These are phyloP conservation scores for Bombus sylvicola DNA, from an alignment of 1,140 invertebrate species.

Conservation along the genomic window DNA sequence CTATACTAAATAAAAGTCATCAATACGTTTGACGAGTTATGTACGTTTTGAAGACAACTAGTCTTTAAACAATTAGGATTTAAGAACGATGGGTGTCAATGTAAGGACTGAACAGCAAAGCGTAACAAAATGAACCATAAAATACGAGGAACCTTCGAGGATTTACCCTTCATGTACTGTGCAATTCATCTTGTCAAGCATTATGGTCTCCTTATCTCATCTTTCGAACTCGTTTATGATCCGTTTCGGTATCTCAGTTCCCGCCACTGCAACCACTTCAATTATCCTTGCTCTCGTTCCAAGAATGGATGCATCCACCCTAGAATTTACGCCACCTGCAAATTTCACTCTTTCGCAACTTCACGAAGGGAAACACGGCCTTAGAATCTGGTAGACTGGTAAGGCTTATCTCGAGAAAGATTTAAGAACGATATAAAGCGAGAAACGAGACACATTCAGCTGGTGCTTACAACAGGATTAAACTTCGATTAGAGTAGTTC, in stretches of 20 bases:
- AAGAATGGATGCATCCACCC: constrained; percentile 49
- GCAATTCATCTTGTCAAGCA: constrained; percentile 58
- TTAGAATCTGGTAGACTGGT: constrained; percentile 1
- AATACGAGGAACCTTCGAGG: constrained; percentile 55
- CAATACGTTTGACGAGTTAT: not conserved
- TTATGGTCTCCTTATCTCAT: constrained; percentile 65
- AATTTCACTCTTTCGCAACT: constrained; percentile 39
- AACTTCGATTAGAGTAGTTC: not conserved
- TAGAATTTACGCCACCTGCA: constrained; percentile 62
- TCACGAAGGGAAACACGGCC: not conserved
- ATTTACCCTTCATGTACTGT: constrained; percentile 23
- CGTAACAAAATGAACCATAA: constrained; percentile 58
- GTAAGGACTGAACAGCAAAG: not conserved
- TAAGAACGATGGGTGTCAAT: not conserved
- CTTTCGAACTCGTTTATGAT: constrained; percentile 67
- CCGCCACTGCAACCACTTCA: constrained; percentile 61
- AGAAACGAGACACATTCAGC: constrained; percentile 25
- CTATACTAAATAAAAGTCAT: not conserved
- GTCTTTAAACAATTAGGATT: not conserved
- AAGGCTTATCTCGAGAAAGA: constrained; percentile 18
- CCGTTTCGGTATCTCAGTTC: constrained; percentile 63
- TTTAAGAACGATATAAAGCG: constrained; percentile 34
- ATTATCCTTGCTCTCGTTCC: constrained; percentile 62
- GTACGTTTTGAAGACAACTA: not conserved
- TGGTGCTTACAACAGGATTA: constrained; percentile 27